Conservation (phyloP, 92 coral and sea anemone species). For the Ricordea florida region DNA sequence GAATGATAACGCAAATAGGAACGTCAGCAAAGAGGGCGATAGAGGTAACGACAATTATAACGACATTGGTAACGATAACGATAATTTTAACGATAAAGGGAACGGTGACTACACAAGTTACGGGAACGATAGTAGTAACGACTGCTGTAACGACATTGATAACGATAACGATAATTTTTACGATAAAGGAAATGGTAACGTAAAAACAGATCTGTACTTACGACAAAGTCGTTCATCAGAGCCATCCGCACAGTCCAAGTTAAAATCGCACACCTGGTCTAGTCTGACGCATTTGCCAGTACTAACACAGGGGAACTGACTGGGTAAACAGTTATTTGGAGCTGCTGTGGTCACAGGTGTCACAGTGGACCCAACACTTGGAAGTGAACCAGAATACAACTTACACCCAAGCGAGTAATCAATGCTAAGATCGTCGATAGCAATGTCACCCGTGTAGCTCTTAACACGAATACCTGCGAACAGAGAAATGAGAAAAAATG, state of each 20-base stretch:
- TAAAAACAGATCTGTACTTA: slow-evolving; percentile 54
- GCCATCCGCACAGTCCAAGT: slow-evolving; percentile 82
- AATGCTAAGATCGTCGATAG: slow-evolving; percentile 93
- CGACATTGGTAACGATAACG: too few relatives aligned
- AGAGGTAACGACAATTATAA: too few relatives aligned
- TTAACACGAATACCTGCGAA: slow-evolving; percentile 80
- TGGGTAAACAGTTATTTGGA: slow-evolving; percentile 78
- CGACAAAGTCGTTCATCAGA: slow-evolving; percentile 96
- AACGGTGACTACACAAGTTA: too few relatives aligned
- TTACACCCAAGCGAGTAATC: slow-evolving; percentile 60
- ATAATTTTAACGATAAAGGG: too few relatives aligned
- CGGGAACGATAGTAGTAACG: not conserved
- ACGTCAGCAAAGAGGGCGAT: too few relatives aligned
- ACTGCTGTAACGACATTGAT: not conserved
- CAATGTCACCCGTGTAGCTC: slow-evolving; percentile 88
- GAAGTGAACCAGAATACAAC: slow-evolving; percentile 57
- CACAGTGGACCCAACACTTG: slow-evolving; percentile 68
- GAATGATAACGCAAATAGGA: too few relatives aligned
- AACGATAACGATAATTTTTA: not conserved
- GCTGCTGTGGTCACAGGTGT: slow-evolving; percentile 83
- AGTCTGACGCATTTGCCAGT: slow-evolving; percentile 69
- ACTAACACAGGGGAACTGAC: slow-evolving; percentile 86
- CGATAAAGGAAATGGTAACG: too few relatives aligned
- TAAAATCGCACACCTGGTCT: slow-evolving; percentile 86
- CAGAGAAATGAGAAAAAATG: not conserved